These are phyloP conservation scores for Craniophora ligustri DNA, from an alignment of 2,888 invertebrate species.

Conservation along the genomic window DNA sequence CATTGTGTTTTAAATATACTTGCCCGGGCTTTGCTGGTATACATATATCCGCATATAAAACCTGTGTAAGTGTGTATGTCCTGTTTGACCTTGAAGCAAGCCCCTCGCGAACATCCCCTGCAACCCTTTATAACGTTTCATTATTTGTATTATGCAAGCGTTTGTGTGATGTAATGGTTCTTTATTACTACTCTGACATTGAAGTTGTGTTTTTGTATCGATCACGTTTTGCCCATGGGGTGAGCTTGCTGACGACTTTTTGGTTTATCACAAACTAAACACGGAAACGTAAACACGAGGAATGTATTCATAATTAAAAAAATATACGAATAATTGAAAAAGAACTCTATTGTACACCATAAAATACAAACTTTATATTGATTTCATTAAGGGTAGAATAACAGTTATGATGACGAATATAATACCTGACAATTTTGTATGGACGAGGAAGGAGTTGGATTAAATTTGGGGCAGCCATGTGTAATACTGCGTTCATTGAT, in stretches of 20 bases:
- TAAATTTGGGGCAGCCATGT: too few relatives aligned
- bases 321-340: too few relatives aligned
- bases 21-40: slow-evolving; percentile 65
- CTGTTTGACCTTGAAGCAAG: slow-evolving; percentile 69
- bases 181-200: slow-evolving; percentile 47
- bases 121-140: slow-evolving; percentile 57
- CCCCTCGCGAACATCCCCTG: slow-evolving; percentile 52
- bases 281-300: slow-evolving; percentile 4
- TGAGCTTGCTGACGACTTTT: slow-evolving; percentile 22
- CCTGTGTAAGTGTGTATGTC: neutral
- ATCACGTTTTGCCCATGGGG: slow-evolving; percentile 6
- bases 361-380: too few relatives aligned
- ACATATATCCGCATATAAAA: slow-evolving; percentile 9
- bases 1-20: slow-evolving; percentile 85
- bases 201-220: slow-evolving; percentile 27
- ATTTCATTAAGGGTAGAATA: too few relatives aligned
- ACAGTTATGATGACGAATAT: too few relatives aligned
- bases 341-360: too few relatives aligned
- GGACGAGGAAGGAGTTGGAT: too few relatives aligned
- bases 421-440: too few relatives aligned
- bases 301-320: too few relatives aligned
- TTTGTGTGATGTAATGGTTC: slow-evolving; percentile 41
- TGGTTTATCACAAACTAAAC: slow-evolving; percentile 13
- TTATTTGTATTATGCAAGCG: slow-evolving; percentile 41
- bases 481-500: too few relatives aligned